These are phyloP conservation scores for Diarsia rubi DNA, from an alignment of 2,888 invertebrate species.

Conservation along the genomic window DNA sequence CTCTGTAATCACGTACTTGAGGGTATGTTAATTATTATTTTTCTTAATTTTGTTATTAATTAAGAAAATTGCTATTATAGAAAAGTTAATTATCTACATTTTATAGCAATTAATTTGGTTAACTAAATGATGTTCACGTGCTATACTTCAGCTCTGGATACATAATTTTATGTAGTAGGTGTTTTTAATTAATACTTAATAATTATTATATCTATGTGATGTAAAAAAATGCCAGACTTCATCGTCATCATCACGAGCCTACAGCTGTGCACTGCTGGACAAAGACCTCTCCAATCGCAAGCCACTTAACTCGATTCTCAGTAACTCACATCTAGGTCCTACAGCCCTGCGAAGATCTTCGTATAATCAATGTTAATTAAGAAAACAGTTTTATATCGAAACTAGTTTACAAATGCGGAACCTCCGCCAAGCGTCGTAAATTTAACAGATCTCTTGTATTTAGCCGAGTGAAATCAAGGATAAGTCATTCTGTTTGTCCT, in stretches of 20 bases:
- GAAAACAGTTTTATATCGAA: too few species aligned
- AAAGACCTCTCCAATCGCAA: too few species aligned
- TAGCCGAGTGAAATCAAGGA: not conserved
- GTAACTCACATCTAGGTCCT: too few species aligned
- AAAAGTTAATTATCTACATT: not conserved
- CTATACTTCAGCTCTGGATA: not conserved
- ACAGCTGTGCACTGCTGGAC: too few species aligned
- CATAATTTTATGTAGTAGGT: not conserved
- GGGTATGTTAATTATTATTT: not conserved
- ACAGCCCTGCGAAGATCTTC: too few species aligned
- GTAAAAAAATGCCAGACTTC: too few species aligned
- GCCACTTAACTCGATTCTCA: too few species aligned
- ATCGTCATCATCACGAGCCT: too few species aligned
- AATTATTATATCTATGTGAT: too few species aligned
- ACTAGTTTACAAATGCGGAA: too few species aligned
- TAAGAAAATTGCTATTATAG: not conserved
- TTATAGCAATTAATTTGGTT: not conserved
- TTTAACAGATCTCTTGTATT: not conserved
- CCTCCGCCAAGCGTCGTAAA: not conserved
- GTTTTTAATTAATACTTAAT: too few species aligned
- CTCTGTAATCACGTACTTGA: not conserved
- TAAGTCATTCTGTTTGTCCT: slow-evolving; percentile 1
- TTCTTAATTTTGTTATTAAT: not conserved
- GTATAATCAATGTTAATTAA: too few species aligned
- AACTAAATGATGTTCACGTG: not conserved